Percentiles rank a stretch among this genome's conserved stretches.
These are phyloP conservation scores for Spinus olivaceus DNA, from an alignment of 2,797 vertebrate species.

Conservation along the genomic window DNA sequence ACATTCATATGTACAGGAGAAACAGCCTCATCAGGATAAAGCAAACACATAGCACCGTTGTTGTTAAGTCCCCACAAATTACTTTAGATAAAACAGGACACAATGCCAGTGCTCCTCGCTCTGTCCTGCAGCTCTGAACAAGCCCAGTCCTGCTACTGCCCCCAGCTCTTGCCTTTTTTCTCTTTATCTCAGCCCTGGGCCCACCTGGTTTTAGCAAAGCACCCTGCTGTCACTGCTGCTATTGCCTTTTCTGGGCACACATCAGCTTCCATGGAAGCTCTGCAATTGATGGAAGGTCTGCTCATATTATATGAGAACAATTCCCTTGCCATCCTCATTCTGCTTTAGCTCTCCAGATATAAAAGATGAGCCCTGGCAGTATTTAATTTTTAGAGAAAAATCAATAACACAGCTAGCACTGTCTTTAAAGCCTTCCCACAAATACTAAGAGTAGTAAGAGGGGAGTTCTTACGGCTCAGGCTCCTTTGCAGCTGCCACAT, in stretches of 20 bases:
- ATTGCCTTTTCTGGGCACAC: neutral
- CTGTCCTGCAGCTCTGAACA: neutral
- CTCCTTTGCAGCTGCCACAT: constrained; percentile 24
- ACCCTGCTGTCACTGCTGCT: neutral
- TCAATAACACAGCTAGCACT: neutral
- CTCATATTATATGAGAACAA: neutral
- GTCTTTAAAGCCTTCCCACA: neutral
- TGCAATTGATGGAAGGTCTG: neutral
- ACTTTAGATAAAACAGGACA: neutral
- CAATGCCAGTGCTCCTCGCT: neutral
- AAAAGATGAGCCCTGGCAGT: neutral
- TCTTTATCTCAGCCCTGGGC: neutral
- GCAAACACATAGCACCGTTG: neutral
- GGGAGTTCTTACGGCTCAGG: constrained; percentile 62
- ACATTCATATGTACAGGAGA: neutral
- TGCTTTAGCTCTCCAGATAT: neutral
- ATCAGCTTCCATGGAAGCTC: neutral
- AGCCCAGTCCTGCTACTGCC: neutral
- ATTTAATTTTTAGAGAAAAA: neutral
- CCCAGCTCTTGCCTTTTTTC: neutral
- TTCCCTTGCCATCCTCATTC: neutral
- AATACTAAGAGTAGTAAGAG: neutral
- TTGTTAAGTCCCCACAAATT: neutral
- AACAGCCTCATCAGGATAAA: neutral
- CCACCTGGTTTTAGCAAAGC: neutral